These are phyloP conservation scores for Beroe forskalii DNA, from an alignment of 37 sponge, comb jelly and placozoan genomes.

Conservation along the genomic window DNA sequence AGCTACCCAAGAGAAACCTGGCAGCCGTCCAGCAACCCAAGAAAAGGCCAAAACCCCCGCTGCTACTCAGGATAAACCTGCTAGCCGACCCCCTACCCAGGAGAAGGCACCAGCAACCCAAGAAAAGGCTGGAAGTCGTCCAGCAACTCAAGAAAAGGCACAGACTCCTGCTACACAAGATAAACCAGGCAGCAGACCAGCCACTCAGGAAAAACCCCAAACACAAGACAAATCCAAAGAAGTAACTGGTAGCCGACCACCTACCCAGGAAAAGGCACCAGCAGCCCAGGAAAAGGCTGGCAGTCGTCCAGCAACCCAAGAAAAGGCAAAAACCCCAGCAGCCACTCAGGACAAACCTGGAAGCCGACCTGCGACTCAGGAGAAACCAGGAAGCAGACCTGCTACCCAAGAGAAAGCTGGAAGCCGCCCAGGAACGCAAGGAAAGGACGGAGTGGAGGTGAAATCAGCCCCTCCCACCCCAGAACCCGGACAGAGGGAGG, in stretches of 20 bases:
- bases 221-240: not conserved
- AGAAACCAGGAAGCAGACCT: conserved; percentile 6
- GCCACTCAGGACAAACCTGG: not conserved
- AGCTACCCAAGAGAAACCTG: not conserved
- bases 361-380: conserved; percentile 24
- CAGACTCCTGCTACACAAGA: not conserved
- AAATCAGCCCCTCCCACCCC: conserved; percentile 60
- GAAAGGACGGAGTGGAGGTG: conserved; percentile 16
- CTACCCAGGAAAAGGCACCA: conserved; percentile 44
- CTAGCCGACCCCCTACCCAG: not conserved
- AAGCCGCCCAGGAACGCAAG: conserved; percentile 55
- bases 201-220: conserved; percentile 25
- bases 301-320: conserved; percentile 43
- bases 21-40: conserved; percentile 43
- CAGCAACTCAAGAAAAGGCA: conserved; percentile 53
- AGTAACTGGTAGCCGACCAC: conserved; percentile 4
- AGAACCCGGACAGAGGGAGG: conserved; percentile 16
- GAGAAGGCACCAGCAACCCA: conserved; percentile 3
- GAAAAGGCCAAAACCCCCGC: not conserved
- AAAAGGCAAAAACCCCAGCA: not conserved
- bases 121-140: conserved; percentile 33
- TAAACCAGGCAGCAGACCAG: not conserved
- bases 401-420: conserved; percentile 23
- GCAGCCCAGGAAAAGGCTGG: conserved; percentile 30
- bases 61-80: not conserved